Conservation (phyloP, 2,113 vertebrate genomes). For the Hippocampus guttulatus region DNA sequence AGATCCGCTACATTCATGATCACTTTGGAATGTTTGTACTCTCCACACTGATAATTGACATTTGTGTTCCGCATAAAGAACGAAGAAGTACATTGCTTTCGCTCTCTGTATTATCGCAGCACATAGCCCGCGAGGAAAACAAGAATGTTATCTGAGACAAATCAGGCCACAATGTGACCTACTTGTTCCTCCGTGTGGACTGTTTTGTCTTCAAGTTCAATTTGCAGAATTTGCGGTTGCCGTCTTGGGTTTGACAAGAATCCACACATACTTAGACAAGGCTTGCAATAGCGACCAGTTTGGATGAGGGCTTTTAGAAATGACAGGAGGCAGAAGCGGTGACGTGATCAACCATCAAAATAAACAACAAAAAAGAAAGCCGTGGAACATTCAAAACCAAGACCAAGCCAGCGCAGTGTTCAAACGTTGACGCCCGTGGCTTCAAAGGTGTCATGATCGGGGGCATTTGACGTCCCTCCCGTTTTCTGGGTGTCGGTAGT, state of each 20-base stretch:
- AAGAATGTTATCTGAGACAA: slow-evolving; percentile 22
- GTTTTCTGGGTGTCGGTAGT: too few species aligned
- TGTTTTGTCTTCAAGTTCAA: not conserved
- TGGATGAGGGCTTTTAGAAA: not conserved
- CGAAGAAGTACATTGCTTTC: slow-evolving; percentile 36
- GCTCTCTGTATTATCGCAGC: slow-evolving; percentile 17
- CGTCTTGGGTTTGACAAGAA: not conserved
- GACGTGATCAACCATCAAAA: not conserved
- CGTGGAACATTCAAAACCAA: not conserved
- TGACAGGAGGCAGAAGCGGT: not conserved
- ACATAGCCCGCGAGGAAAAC: slow-evolving; percentile 22
- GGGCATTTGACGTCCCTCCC: too few species aligned
- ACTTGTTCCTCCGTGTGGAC: not conserved
- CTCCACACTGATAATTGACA: slow-evolving; percentile 7
- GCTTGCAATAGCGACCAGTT: not conserved
- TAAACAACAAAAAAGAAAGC: not conserved
- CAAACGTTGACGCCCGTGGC: not conserved
- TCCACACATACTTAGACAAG: not conserved
- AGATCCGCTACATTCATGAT: slow-evolving; percentile 37
- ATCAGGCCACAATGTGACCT: slow-evolving; percentile 28
- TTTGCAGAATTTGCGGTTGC: not conserved
- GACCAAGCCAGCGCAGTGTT: not conserved
- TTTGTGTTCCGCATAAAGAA: slow-evolving; percentile 23
- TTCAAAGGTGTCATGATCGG: too few species aligned
- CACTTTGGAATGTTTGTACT: slow-evolving; percentile 33